A percentile compares a stretch with the other conserved stretches of the same genome.
phyloP scores from a whole-genome alignment of 1,140 invertebrate species.

The Caenorhabditis latens region DNA sequence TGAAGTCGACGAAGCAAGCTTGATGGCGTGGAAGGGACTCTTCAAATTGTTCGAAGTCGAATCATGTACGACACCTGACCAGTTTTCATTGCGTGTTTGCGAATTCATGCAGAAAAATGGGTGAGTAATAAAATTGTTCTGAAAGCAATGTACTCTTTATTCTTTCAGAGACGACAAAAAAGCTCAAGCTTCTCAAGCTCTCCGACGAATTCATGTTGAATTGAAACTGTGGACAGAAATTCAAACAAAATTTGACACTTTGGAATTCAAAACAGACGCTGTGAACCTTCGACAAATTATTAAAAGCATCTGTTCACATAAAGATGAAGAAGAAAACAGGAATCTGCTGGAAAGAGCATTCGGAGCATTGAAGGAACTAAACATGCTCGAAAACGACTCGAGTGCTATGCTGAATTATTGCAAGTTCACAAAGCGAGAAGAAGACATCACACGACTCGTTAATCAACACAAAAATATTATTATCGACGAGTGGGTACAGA shows the following conservation, averaged over 20 bases:
- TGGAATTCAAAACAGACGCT: not conserved
- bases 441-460: not conserved
- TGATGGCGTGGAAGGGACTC: constrained; percentile 42
- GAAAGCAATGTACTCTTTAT: not conserved
- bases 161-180: constrained; percentile 24
- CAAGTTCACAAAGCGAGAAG: not conserved
- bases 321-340: not conserved
- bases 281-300: not conserved
- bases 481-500: not conserved
- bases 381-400: not conserved
- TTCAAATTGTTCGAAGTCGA: constrained; percentile 35
- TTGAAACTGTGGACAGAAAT: constrained; percentile 7
- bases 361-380: not conserved
- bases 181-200: not conserved
- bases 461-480: not conserved
- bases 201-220: not conserved
- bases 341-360: not conserved
- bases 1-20: not conserved
- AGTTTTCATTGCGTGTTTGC: constrained; percentile 4
- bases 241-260: not conserved
- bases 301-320: not conserved
- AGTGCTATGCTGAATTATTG: not conserved
- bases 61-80: not conserved
- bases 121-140: not conserved
- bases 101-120: constrained; percentile 36